Evolutionary conservation across 2,113 vertebrate species (phyloP), one percentile per base, ranked within the genome.

Genomic region (Leucopternis melanops): DNA sequence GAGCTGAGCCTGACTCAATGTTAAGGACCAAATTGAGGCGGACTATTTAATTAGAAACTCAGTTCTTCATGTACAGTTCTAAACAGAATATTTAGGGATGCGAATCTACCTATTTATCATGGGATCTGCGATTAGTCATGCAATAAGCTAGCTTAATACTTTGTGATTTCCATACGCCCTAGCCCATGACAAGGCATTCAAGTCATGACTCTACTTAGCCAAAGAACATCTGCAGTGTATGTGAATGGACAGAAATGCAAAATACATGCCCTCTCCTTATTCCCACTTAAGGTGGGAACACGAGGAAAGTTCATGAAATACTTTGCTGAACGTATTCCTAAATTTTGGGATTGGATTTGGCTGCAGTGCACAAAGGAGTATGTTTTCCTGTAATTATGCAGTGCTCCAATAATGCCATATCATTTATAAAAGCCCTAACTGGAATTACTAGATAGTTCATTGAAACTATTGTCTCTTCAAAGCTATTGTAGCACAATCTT

Each of bases 401-500:
- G 19, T 14, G 16, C 44, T 88, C 32, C 63, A 95, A 32, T 44
- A 89, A 71, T 9, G 26, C 58, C 32, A 59, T 20, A 70, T 55
- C 45, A 57, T 88, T 88, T 94, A 65, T 77, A 84, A 96, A 93
- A 86, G 22, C 73, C 65, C 32, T 67, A 86, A 75, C 55, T 83
- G 49, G 69, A 94, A 85, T 52, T 82, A 72, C 32, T 32, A 67
- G 31, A 63, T n/a, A 74, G 67, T n/a, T 90, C 66, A 66, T 36
- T 91, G 54, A 96, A 96, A 78, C 55, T 84, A 55, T 55, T 89
- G 63, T 89, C 81, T 95, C 81, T 73, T 67, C 92, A 90, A 79
- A 91, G 66, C 61, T 90, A 47, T 65, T 82, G 81, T 58, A 86
- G 40, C 81, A 75, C 71, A 81, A 38, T 75, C 75, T 87, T 90